Evolutionary conservation across 2,113 vertebrate species (phyloP), one percentile per base, ranked within the genome.

Genomic region (Balaeniceps rex): DNA sequence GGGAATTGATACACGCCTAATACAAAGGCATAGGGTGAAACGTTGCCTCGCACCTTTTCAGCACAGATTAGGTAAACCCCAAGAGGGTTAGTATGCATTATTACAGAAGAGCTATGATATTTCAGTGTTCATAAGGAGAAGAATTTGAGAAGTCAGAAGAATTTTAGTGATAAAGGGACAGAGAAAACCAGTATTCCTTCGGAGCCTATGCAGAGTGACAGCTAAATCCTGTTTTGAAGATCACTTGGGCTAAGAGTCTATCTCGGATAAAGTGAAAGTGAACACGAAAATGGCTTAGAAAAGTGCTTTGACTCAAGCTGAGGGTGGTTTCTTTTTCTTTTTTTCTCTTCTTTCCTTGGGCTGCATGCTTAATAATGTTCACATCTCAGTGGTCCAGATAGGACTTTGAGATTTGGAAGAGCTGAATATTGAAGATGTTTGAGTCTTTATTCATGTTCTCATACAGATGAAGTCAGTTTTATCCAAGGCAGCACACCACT

Each of bases 171-270:
- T 94, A 74, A 82, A 83, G 44, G 55, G 65, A 40, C 42, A 74
- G 76, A 89, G 36, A 55, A 81, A 86, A 40, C 11, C n/a, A 49
- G 55, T 44, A 36, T 65, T 89, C 26, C 31, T 71, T 84, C 94
- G 40, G 63, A 93, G 69, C 19, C 74, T 82, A 9, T 72, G 49
- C 29, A 82, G 66, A 78, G 19, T 81, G 76, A 81, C 84, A 95
- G 54, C 68, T 88, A 88, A 94, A 91, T 93, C 69, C 81, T 89
- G 55, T 78, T 96, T 86, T 87, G 91, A 93, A 92, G 83, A 94
- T 95, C 54, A 82, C 65, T 94, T 92, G 76, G 36, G 60, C 76
- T 68, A 81, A 89, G 83, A 68, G n/a, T 80, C 91, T 88, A 14
- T 77, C 79, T 96, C 2, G 14, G 79, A 58, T 66, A n/a, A 91